phyloP scores from a whole-genome alignment of 2,888 invertebrate species.

The Polydesmus complanatus region DNA sequence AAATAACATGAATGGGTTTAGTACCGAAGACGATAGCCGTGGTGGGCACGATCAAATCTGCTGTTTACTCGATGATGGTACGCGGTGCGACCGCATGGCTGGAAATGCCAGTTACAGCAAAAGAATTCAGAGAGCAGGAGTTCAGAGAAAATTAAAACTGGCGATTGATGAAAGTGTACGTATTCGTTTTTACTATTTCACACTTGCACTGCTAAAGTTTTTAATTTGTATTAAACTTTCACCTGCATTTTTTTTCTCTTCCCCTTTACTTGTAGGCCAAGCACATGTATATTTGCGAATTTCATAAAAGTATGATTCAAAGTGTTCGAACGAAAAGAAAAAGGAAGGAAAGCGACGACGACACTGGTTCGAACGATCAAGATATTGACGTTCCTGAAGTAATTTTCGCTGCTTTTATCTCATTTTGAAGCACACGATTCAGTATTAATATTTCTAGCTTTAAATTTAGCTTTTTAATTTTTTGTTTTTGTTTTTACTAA shows the following conservation, averaged over 20 bases:
- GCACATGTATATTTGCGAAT: constrained; percentile 93
- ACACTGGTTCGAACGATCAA: constrained; percentile 65
- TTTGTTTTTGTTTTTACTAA: not conserved
- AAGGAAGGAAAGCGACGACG: constrained; percentile 81
- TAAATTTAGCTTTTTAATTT: not conserved
- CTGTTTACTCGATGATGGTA: constrained; percentile 78
- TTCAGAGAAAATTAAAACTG: constrained; percentile 75
- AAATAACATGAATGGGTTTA: constrained; percentile 65
- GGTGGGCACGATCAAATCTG: constrained; percentile 80
- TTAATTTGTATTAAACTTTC: too few species aligned
- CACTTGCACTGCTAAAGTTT: too few species aligned
- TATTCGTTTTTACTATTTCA: too few species aligned
- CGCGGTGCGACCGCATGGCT: constrained; percentile 71
- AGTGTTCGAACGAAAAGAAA: constrained; percentile 77
- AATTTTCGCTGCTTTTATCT: too few species aligned
- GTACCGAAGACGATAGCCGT: constrained; percentile 78
- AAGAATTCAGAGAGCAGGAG: constrained; percentile 87
- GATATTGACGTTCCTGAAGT: constrained; percentile 79
- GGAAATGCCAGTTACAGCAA: constrained; percentile 95
- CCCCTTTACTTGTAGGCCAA: too few species aligned
- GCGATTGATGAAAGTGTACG: constrained; percentile 64
- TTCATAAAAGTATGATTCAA: constrained; percentile 89
- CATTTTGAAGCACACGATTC: too few species aligned
- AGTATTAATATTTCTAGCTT: too few species aligned
- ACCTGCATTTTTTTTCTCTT: too few species aligned